phyloP scores from a whole-genome alignment of 2,113 vertebrate genomes.

The Mesitornis unicolor region DNA sequence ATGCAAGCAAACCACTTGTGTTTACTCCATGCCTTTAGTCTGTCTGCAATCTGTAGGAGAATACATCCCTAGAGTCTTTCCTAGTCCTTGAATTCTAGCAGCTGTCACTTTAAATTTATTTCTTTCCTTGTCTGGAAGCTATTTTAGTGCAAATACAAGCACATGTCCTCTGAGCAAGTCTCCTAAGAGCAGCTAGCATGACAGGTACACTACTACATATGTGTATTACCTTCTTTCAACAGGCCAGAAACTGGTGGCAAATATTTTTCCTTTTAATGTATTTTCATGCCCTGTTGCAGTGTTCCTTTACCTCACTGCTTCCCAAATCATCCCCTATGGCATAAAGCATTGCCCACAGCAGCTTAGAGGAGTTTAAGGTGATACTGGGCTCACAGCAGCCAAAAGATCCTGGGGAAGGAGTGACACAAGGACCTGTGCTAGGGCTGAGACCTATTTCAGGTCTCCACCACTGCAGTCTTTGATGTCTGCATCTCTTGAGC shows the following conservation, averaged over 20 bases:
- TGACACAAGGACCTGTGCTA: background rate
- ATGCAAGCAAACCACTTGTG: background rate
- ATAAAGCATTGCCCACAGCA: background rate
- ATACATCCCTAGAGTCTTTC: background rate
- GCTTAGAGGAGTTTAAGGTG: background rate
- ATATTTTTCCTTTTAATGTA: background rate
- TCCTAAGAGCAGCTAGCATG: background rate
- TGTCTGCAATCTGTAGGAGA: background rate
- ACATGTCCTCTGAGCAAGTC: background rate
- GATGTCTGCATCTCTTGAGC: background rate
- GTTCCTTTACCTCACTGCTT: background rate
- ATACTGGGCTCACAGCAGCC: background rate
- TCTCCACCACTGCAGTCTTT: background rate
- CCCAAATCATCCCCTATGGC: background rate
- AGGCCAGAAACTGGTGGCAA: background rate
- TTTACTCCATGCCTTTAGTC: background rate
- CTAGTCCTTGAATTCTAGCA: background rate
- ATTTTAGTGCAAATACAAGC: background rate
- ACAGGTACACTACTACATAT: background rate
- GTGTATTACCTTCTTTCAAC: background rate
- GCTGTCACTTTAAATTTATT: conserved; percentile 29
- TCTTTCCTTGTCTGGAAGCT: conserved; percentile 3
- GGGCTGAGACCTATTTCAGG: fast-evolving
- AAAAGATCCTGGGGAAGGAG: background rate
- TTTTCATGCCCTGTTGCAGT: background rate